Conservation (phyloP, 2,113 vertebrate species). For the Galbula dea region DNA sequence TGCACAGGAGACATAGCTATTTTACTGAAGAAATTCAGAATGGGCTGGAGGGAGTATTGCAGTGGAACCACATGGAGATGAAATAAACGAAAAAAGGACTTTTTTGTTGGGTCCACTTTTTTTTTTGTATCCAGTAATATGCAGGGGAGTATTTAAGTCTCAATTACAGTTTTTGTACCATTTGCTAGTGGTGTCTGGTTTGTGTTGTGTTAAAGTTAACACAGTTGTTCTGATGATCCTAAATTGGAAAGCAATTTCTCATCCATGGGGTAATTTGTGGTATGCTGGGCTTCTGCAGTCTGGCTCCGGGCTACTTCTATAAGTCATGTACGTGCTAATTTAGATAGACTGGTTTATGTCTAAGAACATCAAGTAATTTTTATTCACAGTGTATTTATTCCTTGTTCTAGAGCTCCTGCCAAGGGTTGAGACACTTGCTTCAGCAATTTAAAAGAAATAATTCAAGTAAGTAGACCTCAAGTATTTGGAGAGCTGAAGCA, state of each 20-base stretch:
- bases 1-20: neutral
- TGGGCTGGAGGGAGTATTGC: neutral
- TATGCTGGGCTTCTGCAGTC: neutral
- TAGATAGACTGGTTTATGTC: conserved; percentile 4
- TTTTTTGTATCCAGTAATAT: neutral
- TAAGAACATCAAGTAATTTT: neutral
- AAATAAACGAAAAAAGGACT: neutral
- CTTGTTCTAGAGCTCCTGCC: conserved; percentile 42
- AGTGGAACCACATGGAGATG: neutral
- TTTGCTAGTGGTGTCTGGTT: neutral
- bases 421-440: conserved; percentile 13
- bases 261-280: neutral
- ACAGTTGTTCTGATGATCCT: neutral
- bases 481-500: neutral
- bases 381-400: conserved; percentile 13
- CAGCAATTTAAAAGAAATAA: conserved; percentile 22
- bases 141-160: neutral
- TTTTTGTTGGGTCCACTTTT: neutral
- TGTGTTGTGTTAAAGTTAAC: neutral
- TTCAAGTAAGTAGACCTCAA: conserved; percentile 10
- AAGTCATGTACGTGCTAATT: neutral
- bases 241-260: conserved; percentile 1
- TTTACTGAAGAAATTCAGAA: neutral
- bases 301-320: neutral
- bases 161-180: neutral